Base-by-base conservation (phyloP, 2,113 vertebrate genomes). In the Gnathonemus echidnorhynchus region DNA sequence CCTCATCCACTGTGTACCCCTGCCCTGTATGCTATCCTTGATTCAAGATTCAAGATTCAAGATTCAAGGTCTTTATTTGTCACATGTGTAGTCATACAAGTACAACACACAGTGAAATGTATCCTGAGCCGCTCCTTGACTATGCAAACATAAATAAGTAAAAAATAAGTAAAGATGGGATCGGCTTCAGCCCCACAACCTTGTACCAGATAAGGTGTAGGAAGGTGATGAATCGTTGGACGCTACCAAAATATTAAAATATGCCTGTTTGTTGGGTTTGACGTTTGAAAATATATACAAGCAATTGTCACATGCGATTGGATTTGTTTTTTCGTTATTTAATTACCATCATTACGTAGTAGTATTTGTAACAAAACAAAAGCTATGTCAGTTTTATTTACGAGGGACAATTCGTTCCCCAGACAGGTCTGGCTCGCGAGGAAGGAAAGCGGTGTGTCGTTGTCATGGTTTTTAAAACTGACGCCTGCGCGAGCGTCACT, bases 401-500 rank as follows among this genome's bases (percentile, higher is more conserved):
- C 31, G 35, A 17, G 6, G 74, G 15, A 42, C 70, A n/a, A 77
- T 77, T 39, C 70, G 27, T 15, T 39, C 31, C 70, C 31, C 70
- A 39, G 70, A 35, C 74, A 31, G 31, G 1, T 39, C 35, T 77
- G 74, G 13, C 15, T 70, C n/a, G 62, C 70, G 35, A 85, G 3
- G 19, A 19, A 48, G 45, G 21, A 46, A n/a, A 24, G 83, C 83
- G 83, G 83, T 10, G 83, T 11, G 8, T 39, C 87, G 93, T 93
- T 91, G 86, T 92, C 92, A 93, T 94, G 91, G 92, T 92, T 93
- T 92, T 94, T 77, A 89, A 91, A 92, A 92, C 91, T 91, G 53
- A 49, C 86, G 84, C 83, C 39, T 39, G 91, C 13, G 80, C 21
- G 1, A 9, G 94, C 95, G 95, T 96, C 93, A 94, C 91, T 88